Evolutionary conservation across 2,113 vertebrate species (phyloP).

Genomic region (Larimichthys polyactis): DNA sequence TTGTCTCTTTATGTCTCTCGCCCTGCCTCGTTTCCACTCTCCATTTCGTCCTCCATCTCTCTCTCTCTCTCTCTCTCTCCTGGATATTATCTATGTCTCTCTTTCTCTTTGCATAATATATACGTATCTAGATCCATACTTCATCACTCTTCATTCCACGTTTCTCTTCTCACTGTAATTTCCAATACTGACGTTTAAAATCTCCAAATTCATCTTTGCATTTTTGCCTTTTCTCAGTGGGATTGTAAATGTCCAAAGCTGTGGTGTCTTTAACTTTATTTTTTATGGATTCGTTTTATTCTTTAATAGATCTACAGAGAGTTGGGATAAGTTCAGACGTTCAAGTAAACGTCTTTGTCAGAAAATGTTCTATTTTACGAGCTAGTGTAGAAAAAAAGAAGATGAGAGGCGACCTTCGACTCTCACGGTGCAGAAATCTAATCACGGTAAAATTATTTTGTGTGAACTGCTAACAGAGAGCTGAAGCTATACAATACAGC

Average conservation of each 20-base stretch:
- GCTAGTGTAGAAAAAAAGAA: not conserved
- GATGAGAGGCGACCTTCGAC: not conserved
- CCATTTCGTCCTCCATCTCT: slow-evolving; percentile 34
- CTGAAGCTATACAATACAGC: not conserved
- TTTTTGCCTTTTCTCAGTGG: not conserved
- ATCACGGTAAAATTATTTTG: not conserved
- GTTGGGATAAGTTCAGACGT: no score
- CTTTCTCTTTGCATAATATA: slow-evolving; percentile 30
- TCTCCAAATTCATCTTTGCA: not conserved
- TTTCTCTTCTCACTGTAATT: not conserved
- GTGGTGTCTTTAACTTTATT: not conserved
- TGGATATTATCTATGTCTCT: slow-evolving; percentile 10
- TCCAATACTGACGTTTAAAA: not conserved
- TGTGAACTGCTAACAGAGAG: not conserved
- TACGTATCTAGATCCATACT: not conserved
- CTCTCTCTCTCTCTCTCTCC: slow-evolving; percentile 17
- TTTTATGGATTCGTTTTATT: no score
- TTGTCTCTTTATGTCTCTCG: slow-evolving; percentile 17
- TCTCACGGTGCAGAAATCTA: not conserved
- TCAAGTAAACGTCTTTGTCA: not conserved
- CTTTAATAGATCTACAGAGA: no score
- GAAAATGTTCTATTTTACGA: not conserved
- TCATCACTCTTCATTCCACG: not conserved
- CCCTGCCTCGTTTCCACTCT: slow-evolving; percentile 31
- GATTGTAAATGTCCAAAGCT: no score